These are phyloP conservation scores for Periophthalmus modestus DNA, from an alignment of 2,113 vertebrate genomes.

Conservation along the genomic window DNA sequence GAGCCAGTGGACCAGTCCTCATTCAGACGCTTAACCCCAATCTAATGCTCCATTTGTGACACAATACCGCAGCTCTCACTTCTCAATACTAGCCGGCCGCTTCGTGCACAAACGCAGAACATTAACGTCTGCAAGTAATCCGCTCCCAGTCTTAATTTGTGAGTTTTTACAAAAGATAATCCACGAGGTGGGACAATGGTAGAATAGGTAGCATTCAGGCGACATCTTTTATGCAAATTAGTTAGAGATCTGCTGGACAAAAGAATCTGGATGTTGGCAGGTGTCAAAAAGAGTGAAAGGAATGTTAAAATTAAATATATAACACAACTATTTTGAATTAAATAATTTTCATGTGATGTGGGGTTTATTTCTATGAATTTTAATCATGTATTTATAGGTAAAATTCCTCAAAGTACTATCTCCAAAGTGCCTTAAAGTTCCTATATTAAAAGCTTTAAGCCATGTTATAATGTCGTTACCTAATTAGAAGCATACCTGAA, in stretches of 20 bases:
- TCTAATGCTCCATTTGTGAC: slow-evolving; percentile 75
- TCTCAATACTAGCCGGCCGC: slow-evolving; percentile 55
- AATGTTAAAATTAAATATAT: neutral
- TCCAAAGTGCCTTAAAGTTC: too few species aligned
- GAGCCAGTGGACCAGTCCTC: slow-evolving; percentile 62
- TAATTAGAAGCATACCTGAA: too few species aligned
- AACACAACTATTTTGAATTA: too few species aligned
- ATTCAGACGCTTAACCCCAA: slow-evolving; percentile 76
- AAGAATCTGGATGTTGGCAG: neutral
- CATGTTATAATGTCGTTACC: too few species aligned
- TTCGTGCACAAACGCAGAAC: slow-evolving; percentile 39
- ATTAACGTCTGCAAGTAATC: slow-evolving; percentile 59
- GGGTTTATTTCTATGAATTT: neutral
- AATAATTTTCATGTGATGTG: neutral
- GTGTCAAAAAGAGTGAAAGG: neutral
- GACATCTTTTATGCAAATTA: slow-evolving; percentile 31
- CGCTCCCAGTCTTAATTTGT: slow-evolving; percentile 43
- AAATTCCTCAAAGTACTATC: too few species aligned
- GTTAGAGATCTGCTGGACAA: slow-evolving; percentile 5
- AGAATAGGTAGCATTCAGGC: slow-evolving; percentile 13
- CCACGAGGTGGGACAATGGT: slow-evolving; percentile 37
- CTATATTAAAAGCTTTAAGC: too few species aligned
- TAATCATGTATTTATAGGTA: neutral
- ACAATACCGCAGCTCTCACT: slow-evolving; percentile 61
- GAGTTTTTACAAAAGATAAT: slow-evolving; percentile 44